Conservation (phyloP, 1,140 invertebrate genomes). For the Heliconius hewitsoni region DNA sequence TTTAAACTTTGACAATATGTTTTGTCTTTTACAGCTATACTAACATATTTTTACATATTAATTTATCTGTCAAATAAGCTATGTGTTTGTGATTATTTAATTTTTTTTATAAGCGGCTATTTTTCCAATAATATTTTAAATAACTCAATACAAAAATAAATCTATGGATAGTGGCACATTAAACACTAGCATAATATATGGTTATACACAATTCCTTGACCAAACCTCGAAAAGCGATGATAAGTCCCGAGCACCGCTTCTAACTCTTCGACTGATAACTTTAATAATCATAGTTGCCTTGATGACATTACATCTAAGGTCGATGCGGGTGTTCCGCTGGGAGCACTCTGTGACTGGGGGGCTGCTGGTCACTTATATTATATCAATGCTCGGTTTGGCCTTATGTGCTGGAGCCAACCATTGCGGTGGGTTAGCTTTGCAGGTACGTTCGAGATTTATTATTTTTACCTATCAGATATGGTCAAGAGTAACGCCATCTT, state of each 20-base stretch:
- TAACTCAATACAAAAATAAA: too few species aligned
- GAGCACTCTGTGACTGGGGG: slow-evolving; percentile 63
- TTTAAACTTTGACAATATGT: too few species aligned
- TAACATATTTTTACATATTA: neutral
- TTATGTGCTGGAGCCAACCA: slow-evolving; percentile 46
- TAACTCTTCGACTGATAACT: slow-evolving; percentile 47
- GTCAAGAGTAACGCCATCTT: too few species aligned
- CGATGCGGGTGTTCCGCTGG: slow-evolving; percentile 61
- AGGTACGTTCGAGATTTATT: slow-evolving; percentile 43
- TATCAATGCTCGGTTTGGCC: slow-evolving; percentile 49
- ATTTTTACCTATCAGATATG: neutral
- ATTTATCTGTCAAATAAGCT: neutral
- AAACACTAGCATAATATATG: neutral
- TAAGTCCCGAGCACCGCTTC: slow-evolving; percentile 27
- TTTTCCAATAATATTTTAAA: neutral
- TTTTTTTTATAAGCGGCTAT: neutral
- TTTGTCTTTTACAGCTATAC: neutral
- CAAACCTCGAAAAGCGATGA: neutral
- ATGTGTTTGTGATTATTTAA: neutral
- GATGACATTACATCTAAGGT: slow-evolving; percentile 55
- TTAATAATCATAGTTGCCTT: slow-evolving; percentile 49
- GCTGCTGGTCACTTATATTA: slow-evolving; percentile 55
- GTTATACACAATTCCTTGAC: neutral
- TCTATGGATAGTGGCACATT: neutral
- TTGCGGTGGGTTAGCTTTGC: slow-evolving; percentile 46